Percentiles rank a stretch among this genome's conserved stretches.
phyloP scores from a whole-genome alignment of 2,113 vertebrate species.

The Nannobrachium achirus region DNA sequence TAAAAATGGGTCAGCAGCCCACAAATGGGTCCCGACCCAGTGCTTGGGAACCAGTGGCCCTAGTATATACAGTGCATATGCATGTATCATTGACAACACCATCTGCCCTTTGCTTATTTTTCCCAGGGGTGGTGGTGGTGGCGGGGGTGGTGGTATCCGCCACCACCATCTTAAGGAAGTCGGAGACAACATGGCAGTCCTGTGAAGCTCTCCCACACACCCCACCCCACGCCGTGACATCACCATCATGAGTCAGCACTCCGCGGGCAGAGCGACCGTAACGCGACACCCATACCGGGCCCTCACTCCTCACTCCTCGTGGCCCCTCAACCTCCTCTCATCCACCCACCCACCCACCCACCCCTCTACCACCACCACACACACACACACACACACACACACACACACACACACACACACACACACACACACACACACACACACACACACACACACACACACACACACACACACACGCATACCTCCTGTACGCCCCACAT shows the following conservation, averaged over 20 bases:
- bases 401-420: neutral
- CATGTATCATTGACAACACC: neutral
- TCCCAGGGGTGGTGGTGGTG: neutral
- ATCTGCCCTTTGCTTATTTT: neutral
- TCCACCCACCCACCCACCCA: neutral
- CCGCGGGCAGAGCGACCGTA: conserved; percentile 36
- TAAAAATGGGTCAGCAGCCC: too few species aligned
- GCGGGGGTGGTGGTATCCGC: neutral
- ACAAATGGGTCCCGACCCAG: too few species aligned
- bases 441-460: neutral
- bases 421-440: conserved; percentile 5
- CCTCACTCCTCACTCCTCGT: neutral
- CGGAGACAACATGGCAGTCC: conserved; percentile 57
- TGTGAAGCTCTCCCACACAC: neutral
- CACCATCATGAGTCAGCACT: conserved; percentile 74
- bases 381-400: neutral
- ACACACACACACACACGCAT: neutral
- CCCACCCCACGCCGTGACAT: conserved; percentile 60
- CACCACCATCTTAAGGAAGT: conserved; percentile 40
- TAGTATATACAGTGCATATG: too few species aligned
- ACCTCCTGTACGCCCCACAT: neutral
- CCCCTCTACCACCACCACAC: neutral
- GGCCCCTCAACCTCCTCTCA: neutral
- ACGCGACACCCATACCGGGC: conserved; percentile 51
- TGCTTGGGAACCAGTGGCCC: too few species aligned